Percentiles rank a stretch among this genome's conserved stretches.
Conservation (phyloP, 2,888 invertebrate genomes). For the Lampropteryx suffumata region DNA sequence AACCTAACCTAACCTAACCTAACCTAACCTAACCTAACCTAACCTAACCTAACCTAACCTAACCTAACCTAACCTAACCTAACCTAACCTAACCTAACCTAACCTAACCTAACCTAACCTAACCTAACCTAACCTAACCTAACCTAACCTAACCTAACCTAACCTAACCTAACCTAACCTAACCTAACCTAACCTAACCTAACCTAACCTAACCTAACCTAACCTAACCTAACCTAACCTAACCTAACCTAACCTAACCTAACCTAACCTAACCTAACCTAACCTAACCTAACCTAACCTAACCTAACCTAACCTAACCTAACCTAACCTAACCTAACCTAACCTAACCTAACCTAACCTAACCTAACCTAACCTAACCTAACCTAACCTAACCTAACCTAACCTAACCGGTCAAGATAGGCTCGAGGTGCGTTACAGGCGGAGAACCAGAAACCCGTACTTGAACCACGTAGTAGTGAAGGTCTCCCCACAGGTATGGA, state of each 20-base stretch:
- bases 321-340: conserved; percentile 11
- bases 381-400: conserved; percentile 12
- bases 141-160: conserved; percentile 11
- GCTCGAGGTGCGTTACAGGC: too few species aligned
- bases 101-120: conserved; percentile 5
- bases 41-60: conserved; percentile 11
- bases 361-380: conserved; percentile 10
- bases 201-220: conserved; percentile 5
- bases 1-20: conserved; percentile 5
- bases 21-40: conserved; percentile 11
- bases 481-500: too few species aligned
- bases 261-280: conserved; percentile 10
- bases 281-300: conserved; percentile 11
- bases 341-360: conserved; percentile 11
- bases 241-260: conserved; percentile 11
- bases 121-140: conserved; percentile 11
- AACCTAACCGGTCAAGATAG: too few species aligned
- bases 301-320: conserved; percentile 5
- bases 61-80: conserved; percentile 10
- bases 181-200: conserved; percentile 11
- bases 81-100: conserved; percentile 11
- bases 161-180: conserved; percentile 10
- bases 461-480: too few species aligned
- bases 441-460: too few species aligned
- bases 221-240: conserved; percentile 10